phyloP scores from a whole-genome alignment of 2,113 vertebrate species.

The Clinocottus analis region DNA sequence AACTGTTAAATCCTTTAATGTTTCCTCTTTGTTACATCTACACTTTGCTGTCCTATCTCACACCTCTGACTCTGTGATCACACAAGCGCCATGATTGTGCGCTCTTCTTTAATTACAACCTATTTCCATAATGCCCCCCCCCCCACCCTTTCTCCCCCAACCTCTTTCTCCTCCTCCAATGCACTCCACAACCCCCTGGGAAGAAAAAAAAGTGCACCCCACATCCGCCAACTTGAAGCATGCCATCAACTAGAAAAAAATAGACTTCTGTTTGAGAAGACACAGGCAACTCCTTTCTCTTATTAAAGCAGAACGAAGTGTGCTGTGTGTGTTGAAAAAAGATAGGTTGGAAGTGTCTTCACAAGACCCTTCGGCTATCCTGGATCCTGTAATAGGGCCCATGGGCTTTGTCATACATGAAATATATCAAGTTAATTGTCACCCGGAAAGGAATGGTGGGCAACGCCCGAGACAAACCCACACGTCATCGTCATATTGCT shows the following conservation, averaged over 20 bases:
- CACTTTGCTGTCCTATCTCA: conserved; percentile 28
- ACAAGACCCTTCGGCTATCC: conserved; percentile 48
- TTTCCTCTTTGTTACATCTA: conserved; percentile 44
- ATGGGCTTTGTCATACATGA: conserved; percentile 67
- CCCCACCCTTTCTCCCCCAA: no score
- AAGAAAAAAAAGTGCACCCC: conserved; percentile 1
- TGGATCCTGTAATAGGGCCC: conserved; percentile 63
- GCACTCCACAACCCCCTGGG: background rate
- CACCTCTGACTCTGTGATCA: conserved; percentile 41
- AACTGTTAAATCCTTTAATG: conserved; percentile 46
- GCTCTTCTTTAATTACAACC: conserved; percentile 67
- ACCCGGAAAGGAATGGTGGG: conserved; percentile 29
- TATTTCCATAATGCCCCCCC: conserved; percentile 43
- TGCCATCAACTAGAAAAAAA: conserved; percentile 39
- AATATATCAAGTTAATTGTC: conserved; percentile 75
- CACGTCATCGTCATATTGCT: conserved; percentile 35
- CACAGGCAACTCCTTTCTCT: conserved; percentile 19
- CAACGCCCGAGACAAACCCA: conserved; percentile 32
- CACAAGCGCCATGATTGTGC: conserved; percentile 46
- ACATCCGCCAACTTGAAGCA: conserved; percentile 10
- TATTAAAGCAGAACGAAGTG: conserved; percentile 47
- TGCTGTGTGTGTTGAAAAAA: conserved; percentile 32
- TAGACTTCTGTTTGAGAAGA: conserved; percentile 20
- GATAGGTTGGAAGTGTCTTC: conserved; percentile 52
- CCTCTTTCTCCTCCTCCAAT: background rate